phyloP scores from a whole-genome alignment of 92 coral and sea anemone genomes.

The Isaurus tuberculatus region DNA sequence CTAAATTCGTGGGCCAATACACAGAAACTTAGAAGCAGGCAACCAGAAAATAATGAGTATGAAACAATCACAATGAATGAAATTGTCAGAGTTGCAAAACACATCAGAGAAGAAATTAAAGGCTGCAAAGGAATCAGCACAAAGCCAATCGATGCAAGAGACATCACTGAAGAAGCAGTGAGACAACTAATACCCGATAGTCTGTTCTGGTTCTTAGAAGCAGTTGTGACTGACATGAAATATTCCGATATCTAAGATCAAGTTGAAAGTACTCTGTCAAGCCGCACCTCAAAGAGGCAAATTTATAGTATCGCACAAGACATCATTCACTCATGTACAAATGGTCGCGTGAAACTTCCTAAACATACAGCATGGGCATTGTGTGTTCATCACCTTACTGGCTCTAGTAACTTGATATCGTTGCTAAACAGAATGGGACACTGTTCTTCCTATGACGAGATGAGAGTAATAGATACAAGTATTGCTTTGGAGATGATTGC shows the following conservation, averaged over 20 bases:
- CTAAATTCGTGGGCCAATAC: conserved; percentile 45
- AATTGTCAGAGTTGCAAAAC: background rate
- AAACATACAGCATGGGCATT: conserved; percentile 2
- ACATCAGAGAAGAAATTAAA: background rate
- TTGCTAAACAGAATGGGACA: conserved; percentile 16
- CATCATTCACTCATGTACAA: background rate
- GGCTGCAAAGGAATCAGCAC: background rate
- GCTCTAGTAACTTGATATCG: background rate
- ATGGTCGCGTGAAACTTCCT: background rate
- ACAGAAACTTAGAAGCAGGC: background rate
- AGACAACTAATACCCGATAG: background rate
- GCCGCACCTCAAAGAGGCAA: background rate
- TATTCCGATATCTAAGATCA: background rate
- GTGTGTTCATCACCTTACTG: background rate
- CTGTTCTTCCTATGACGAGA: conserved; percentile 2
- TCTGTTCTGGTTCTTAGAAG: background rate
- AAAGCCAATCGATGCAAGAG: background rate
- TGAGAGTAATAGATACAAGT: background rate
- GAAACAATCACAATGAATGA: background rate
- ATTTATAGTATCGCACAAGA: background rate
- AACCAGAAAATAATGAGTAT: too few relatives aligned
- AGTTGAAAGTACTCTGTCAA: background rate
- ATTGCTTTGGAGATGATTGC: background rate
- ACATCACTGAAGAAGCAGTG: background rate
- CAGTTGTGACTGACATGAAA: background rate